phyloP scores from a whole-genome alignment of 2,113 vertebrate species.

The Larimichthys crocea region DNA sequence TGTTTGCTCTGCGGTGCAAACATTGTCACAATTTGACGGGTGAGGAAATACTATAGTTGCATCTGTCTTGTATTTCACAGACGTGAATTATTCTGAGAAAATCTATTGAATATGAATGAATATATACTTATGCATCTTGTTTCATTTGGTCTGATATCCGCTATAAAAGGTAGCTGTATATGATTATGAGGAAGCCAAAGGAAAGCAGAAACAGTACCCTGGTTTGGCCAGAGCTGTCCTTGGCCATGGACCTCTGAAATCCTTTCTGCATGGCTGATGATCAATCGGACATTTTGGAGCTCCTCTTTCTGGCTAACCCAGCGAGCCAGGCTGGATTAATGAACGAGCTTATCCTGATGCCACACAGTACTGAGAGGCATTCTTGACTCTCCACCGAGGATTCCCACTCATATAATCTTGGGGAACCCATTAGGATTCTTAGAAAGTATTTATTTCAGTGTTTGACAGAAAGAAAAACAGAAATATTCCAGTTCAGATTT shows the following conservation, averaged over 20 bases:
- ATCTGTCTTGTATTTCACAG: conserved; percentile 40
- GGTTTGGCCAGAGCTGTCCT: conserved; percentile 30
- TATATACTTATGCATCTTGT: conserved; percentile 10
- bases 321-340: conserved; percentile 61
- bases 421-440: conserved; percentile 47
- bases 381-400: conserved; percentile 43
- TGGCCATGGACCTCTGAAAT: conserved; percentile 60
- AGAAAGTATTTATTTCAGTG: conserved; percentile 41
- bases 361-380: conserved; percentile 47
- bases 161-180: conserved; percentile 24
- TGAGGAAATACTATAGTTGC: not conserved
- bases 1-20: conserved; percentile 48
- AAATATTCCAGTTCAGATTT: conserved; percentile 5
- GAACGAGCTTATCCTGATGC: conserved; percentile 64
- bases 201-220: conserved; percentile 34
- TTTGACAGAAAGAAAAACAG: conserved; percentile 17
- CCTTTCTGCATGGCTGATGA: conserved; percentile 50
- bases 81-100: conserved; percentile 17
- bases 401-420: conserved; percentile 53
- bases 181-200: conserved; percentile 30
- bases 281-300: conserved; percentile 60
- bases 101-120: conserved; percentile 22
- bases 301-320: conserved; percentile 52
- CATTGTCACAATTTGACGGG: conserved; percentile 49
- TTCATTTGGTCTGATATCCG: conserved; percentile 20